Evolutionary conservation across 2,797 vertebrate genomes (phyloP).

Genomic region (Gadopsis bispinosus): DNA sequence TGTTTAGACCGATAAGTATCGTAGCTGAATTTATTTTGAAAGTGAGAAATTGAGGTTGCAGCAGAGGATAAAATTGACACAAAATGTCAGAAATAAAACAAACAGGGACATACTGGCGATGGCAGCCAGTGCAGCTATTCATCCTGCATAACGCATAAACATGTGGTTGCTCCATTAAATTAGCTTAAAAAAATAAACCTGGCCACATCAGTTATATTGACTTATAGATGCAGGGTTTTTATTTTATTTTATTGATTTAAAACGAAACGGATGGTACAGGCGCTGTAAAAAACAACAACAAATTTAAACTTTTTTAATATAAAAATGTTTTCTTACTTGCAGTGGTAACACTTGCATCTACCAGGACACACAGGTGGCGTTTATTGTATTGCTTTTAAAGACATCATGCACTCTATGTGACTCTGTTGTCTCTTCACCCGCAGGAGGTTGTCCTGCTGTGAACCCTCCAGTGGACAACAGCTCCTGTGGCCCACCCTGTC

Average conservation of each 20-base stretch:
- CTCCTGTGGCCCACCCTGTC: conserved; percentile 93
- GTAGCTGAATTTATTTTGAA: conserved; percentile 16
- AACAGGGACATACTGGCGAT: conserved; percentile 20
- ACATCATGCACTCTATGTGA: background rate
- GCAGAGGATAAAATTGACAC: conserved; percentile 37
- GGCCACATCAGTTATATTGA: background rate
- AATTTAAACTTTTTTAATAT: background rate
- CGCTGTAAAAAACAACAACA: background rate
- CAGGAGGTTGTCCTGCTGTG: conserved; percentile 93
- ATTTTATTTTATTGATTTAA: background rate
- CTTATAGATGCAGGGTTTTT: background rate
- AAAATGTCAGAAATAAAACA: conserved; percentile 43
- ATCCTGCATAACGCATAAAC: conserved; percentile 23
- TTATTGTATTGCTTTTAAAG: background rate
- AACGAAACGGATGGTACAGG: background rate
- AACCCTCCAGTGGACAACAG: conserved; percentile 89
- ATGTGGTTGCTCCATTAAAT: background rate
- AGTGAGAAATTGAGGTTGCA: conserved; percentile 28
- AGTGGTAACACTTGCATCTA: background rate
- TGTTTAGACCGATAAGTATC: conserved; percentile 14
- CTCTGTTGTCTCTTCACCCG: conserved; percentile 50
- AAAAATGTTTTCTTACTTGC: background rate
- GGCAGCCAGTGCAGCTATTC: conserved; percentile 28
- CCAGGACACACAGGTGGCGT: background rate
- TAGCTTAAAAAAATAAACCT: conserved; percentile 31